Evolutionary conservation across 2,113 vertebrate species (phyloP).

Genomic region (Thinocorus orbignyianus): DNA sequence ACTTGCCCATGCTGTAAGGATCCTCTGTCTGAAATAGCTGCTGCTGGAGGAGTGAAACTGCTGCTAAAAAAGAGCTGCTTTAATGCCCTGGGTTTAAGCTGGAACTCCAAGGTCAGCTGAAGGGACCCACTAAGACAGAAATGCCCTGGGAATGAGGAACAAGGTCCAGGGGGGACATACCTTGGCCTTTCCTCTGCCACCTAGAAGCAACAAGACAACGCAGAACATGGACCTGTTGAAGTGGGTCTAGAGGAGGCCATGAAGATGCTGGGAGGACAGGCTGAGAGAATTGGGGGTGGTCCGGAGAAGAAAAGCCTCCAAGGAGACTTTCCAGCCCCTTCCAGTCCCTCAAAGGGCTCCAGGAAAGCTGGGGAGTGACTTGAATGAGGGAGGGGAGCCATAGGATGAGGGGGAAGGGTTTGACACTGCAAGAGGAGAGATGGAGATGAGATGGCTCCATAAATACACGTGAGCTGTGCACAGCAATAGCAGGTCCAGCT

Average conservation of each 20-base stretch:
- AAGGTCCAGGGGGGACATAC: not conserved
- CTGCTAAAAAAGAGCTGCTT: conserved; percentile 63
- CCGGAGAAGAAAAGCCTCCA: no score
- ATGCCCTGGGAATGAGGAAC: not conserved
- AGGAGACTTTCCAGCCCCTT: no score
- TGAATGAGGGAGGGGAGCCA: no score
- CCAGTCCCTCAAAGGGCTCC: no score
- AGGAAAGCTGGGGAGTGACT: no score
- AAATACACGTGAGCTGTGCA: not conserved
- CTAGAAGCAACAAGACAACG: not conserved
- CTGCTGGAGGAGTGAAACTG: conserved; percentile 37
- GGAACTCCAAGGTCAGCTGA: conserved; percentile 61
- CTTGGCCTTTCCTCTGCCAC: not conserved
- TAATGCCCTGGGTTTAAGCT: conserved; percentile 53
- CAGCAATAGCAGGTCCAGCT: not conserved
- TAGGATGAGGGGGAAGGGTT: no score
- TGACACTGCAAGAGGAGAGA: no score
- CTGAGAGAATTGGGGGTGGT: no score
- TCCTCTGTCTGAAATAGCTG: conserved; percentile 59
- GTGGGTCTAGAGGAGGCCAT: no score
- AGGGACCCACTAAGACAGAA: not conserved
- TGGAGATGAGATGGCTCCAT: not conserved
- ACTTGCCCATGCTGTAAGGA: conserved; percentile 43
- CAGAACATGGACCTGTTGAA: not conserved
- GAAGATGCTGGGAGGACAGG: no score